A percentile compares a stretch with the other conserved stretches of the same genome.
Conservation (phyloP, 2,113 vertebrate genomes). For the Potamarius usumacintae region DNA sequence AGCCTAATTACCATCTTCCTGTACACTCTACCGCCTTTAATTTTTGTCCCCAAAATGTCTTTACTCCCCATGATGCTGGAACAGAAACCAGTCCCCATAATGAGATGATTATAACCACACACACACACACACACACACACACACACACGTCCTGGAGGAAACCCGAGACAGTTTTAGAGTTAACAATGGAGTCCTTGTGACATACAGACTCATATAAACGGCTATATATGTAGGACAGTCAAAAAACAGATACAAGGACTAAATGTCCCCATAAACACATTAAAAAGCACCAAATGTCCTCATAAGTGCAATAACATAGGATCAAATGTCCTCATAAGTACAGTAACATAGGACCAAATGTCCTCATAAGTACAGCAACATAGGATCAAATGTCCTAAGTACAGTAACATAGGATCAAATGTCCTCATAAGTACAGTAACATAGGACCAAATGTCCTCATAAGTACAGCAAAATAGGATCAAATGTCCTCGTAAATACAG, state of each 20-base stretch:
- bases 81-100: background rate
- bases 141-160: background rate
- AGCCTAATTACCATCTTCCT: background rate
- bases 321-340: background rate
- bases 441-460: background rate
- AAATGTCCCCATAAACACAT: background rate
- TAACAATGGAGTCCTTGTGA: slow-evolving; percentile 33
- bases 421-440: background rate
- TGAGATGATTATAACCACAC: background rate
- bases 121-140: too few species aligned
- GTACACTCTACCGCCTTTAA: background rate
- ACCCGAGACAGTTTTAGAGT: background rate
- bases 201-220: background rate
- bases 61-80: background rate
- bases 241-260: background rate
- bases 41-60: background rate
- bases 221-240: background rate
- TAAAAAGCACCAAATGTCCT: background rate
- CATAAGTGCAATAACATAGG: background rate
- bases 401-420: background rate
- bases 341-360: background rate
- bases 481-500: background rate
- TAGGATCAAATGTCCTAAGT: too few species aligned
- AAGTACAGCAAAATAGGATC: background rate
- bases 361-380: background rate